These are phyloP conservation scores for Gymnorhina tibicen DNA, from an alignment of 2,113 vertebrate species.

Conservation along the genomic window DNA sequence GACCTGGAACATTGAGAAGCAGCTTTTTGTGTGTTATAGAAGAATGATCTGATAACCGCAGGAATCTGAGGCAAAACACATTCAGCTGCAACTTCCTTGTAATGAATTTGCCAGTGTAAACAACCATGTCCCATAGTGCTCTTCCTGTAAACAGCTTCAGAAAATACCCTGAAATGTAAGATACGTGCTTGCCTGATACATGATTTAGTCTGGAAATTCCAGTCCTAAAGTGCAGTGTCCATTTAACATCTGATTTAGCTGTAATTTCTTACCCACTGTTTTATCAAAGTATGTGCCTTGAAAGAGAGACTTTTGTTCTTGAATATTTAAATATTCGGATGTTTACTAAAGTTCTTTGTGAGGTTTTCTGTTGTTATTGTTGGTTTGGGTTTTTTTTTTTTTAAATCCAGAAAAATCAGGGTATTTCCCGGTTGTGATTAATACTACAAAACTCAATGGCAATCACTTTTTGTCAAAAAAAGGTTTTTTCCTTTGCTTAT, in stretches of 20 bases:
- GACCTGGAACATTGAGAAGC: background rate
- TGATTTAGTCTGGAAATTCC: background rate
- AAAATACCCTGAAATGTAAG: background rate
- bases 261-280: background rate
- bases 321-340: background rate
- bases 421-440: background rate
- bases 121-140: background rate
- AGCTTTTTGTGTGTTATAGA: background rate
- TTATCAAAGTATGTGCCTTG: background rate
- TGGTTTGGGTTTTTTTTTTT: background rate
- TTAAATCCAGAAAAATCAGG: background rate
- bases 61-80: background rate
- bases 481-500: background rate
- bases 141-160: conserved; percentile 1
- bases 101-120: background rate
- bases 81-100: background rate
- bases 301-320: background rate
- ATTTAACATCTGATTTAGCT: background rate
- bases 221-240: background rate
- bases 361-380: background rate
- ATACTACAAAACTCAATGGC: background rate
- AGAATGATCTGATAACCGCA: background rate
- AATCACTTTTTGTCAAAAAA: background rate
- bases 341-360: background rate
- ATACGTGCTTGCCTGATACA: background rate